Evolutionary conservation across 2,797 vertebrate species (phyloP).

Genomic region (Rhincodon typus): DNA sequence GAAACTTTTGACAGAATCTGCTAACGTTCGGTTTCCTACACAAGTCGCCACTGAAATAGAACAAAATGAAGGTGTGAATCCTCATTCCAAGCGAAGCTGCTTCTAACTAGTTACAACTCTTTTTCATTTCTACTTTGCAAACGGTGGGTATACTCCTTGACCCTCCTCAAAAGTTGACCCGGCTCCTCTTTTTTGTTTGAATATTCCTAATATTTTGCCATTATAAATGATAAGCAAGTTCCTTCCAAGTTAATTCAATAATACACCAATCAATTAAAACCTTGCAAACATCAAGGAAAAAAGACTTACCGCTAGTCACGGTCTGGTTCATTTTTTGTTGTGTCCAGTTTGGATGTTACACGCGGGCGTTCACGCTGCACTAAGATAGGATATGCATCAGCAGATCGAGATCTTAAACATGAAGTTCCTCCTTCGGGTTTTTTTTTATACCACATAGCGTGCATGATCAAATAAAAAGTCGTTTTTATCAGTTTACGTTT

Average conservation of each 20-base stretch:
- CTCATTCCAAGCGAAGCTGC: not conserved
- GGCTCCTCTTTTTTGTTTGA: not conserved
- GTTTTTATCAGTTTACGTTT: not conserved
- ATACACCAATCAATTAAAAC: not conserved
- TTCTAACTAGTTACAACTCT: not conserved
- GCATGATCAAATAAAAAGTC: not conserved
- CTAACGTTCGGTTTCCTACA: not conserved
- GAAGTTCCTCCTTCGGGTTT: not conserved
- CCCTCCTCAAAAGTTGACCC: not conserved
- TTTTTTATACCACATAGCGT: no score
- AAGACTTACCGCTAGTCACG: not conserved
- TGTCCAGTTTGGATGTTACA: not conserved
- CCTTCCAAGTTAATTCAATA: not conserved
- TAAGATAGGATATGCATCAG: not conserved
- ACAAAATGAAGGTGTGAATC: no score
- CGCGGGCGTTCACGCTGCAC: no score
- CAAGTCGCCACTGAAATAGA: not conserved
- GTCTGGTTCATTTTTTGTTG: not conserved
- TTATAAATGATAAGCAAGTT: not conserved
- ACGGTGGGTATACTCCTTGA: not conserved
- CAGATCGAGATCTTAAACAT: not conserved
- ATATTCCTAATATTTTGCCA: not conserved
- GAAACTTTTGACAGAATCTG: constrained; percentile 45
- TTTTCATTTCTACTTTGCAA: not conserved
- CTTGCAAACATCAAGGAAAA: not conserved